phyloP scores from a whole-genome alignment of 2,113 vertebrate genomes.

The Thermophis baileyi region DNA sequence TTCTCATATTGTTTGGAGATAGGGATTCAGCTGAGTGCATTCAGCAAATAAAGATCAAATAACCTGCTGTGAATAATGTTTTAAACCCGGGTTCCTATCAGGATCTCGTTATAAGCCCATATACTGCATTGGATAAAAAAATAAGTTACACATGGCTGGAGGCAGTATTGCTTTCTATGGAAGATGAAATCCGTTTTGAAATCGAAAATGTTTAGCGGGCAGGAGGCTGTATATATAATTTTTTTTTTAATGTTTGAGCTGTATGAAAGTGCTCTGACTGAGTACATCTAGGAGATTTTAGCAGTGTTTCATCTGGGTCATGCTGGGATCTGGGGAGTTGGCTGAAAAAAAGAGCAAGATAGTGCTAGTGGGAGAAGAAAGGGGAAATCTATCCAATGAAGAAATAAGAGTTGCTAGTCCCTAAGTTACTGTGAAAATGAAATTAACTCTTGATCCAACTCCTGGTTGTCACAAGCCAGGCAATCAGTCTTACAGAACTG shows the following conservation, averaged over 20 bases:
- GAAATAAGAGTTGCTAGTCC: not conserved
- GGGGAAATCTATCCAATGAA: not conserved
- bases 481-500: not conserved
- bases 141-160: slow-evolving; percentile 72
- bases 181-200: slow-evolving; percentile 67
- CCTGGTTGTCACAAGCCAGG: not conserved
- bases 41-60: slow-evolving; percentile 78
- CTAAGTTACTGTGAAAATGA: not conserved
- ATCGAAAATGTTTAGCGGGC: slow-evolving; percentile 60
- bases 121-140: slow-evolving; percentile 70
- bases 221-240: slow-evolving; percentile 23
- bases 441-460: not conserved
- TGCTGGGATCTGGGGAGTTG: slow-evolving; percentile 1
- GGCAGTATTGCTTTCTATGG: slow-evolving; percentile 64
- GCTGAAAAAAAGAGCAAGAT: slow-evolving; percentile 4
- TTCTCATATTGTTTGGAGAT: slow-evolving; percentile 76
- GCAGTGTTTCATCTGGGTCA: not conserved
- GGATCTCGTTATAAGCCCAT: slow-evolving; percentile 74
- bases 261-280: slow-evolving; percentile 34
- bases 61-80: slow-evolving; percentile 78
- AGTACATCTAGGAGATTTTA: not conserved
- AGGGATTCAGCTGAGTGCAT: slow-evolving; percentile 72
- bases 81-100: slow-evolving; percentile 73
- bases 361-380: not conserved
- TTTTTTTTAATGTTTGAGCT: slow-evolving; percentile 48